Evolutionary conservation across 2,888 invertebrate genomes (phyloP), one percentile per base, ranked within the genome.

Genomic region (Cheilosia urbana): DNA sequence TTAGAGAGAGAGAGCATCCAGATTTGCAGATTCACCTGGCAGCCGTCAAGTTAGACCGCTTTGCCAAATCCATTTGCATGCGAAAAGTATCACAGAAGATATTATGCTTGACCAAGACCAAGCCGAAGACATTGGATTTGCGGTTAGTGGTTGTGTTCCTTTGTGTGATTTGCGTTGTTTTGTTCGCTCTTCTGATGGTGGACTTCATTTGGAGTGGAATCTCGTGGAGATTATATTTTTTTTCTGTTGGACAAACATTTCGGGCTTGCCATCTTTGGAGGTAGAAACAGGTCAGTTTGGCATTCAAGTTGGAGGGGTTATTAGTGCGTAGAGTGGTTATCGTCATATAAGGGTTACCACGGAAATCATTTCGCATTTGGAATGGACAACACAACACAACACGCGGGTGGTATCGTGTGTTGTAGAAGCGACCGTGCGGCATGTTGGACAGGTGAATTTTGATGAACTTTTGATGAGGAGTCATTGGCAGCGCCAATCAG

Each of bases 321-420:
- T 81, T 81, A 65, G 76, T 71, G n/a, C n/a, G 62, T 55, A 60
- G 71, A 77, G 82, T 82, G 71, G 82, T 72, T 77, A 27, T 76
- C 45, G 17, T 58, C 82, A 60, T 77, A 77, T 71, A 65, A 77
- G 82, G 82, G 53, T 47, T 77, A 82, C 66, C 27, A 34, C 82
- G 77, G 82, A 82, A 82, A 82, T 76, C 60, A 66, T 77, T 82
- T 62, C 21, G n/a, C 58, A 47, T 42, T 27, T 53, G 66, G 58
- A 65, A 65, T 47, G 40, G 27, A 24, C 51, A 21, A n/a, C 27
- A 51, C n/a, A 30, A 24, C 51, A 21, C 11, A 17, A 51, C n/a
- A 30, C 27, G 53, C 42, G 34, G 68, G 24, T 51, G 57, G 19
- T 30, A 9, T 30, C 9, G 9, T 30, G 2, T 30, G 3, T 42